Base-by-base conservation (phyloP, 2,797 vertebrate genomes). In the Cephalopachus bancanus region DNA sequence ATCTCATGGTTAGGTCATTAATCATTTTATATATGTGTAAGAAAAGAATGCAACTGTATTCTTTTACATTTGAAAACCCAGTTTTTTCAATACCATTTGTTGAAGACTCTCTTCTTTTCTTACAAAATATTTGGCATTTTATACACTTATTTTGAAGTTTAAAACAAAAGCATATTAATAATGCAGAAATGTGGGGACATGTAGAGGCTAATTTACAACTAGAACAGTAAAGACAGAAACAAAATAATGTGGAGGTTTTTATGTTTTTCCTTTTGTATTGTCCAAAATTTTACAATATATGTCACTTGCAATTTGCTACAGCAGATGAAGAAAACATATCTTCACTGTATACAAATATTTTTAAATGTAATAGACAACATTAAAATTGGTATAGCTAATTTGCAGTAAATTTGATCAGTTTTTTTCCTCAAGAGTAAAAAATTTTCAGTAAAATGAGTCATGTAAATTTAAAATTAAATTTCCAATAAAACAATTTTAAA, bases 401-500 rank as follows among this genome's bases (percentile, higher is more conserved):
- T 10, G 33, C 6, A 55, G 53, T 49, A 28, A 69, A 60, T 84
- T 53, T 60, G 17, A 53, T 78, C 33, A 53, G 24, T n/a, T 12
- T 33, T 0, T 24, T 69, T 33, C 76, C 37, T 76, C 30, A 76
- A 69, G 3, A n/a, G n/a, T 59, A 69, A 53, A 57, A 64, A 55
- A 6, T 15, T 30, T 57, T 60, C 10, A 83, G 59, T 76, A 2
- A 94, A 89, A 30, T 78, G 30, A 2, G 7, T 76, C 55, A 51
- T n/a, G 76, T 78, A 14, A 84, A 89, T 69, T 94, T 30, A 78
- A 12, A 93, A 75, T 7, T 83, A 57, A 93, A 93, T 57, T 11
- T 49, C 22, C n/a, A 88, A 74, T 0, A 12, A 89, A 24, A 74
- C 55, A 26, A 16, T 85, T 72, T 94, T 79, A 62, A 69, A 10